Evolutionary conservation across 2,797 vertebrate genomes (phyloP), one percentile per base, ranked within the genome.

Genomic region (Diglossa cyanea): DNA sequence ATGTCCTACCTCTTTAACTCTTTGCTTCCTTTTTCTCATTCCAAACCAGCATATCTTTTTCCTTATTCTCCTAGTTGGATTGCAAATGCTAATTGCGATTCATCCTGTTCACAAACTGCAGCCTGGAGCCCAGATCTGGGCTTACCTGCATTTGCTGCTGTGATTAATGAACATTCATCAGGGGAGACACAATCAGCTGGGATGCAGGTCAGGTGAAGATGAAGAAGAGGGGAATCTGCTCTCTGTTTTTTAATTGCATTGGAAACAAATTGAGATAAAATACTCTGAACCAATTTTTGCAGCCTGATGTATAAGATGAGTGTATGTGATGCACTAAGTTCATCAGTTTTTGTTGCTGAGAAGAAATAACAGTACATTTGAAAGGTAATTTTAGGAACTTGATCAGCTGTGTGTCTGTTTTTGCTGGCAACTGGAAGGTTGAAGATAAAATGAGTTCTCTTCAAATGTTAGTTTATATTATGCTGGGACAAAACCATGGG

Each of bases 81-180:
- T 97, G 42, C 16, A 58, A 91, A 92, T 94, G 84, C 92, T 88
- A 94, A 13, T 97, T 87, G 62, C 93, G 96, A 96, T 90, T 94
- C 84, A 96, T 98, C 90, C 86, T 50, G 26, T 86, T 89, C 91
- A 71, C 57, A 89, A 55, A 87, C 66, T 86, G 45, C 55, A 88
- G 83, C 67, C 82, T 95, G 62, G 57, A 96, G 96, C 78, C 63
- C 63, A 94, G 51, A 74, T 95, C 74, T 87, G 45, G 75, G 62
- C 65, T 96, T 94, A 94, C 84, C 51, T 93, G 78, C 74, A 31
- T 96, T 97, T 96, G 88, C 76, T 74, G 23, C 88, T 96, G 78
- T 96, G 90, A 96, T 96, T 96, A 96, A 95, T 89, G 92, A 95
- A 82, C 75, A 33, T 80, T 86, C 96, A 93, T 88, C 74, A 75